A percentile compares a stretch with the other conserved stretches of the same genome.
phyloP scores from a whole-genome alignment of 2,888 invertebrate species.

The Micropterix aruncella region DNA sequence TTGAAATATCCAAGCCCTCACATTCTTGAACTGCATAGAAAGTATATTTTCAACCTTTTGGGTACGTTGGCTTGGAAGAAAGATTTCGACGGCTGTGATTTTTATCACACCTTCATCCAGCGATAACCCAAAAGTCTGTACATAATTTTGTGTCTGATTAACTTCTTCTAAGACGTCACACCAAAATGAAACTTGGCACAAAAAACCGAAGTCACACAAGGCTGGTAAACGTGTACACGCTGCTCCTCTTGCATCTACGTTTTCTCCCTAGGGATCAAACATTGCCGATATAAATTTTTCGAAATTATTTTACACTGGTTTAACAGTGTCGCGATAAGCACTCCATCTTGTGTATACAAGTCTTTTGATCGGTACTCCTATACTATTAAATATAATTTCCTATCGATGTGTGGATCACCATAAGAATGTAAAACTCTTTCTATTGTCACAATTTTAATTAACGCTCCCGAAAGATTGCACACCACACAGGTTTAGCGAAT shows the following conservation, averaged over 20 bases:
- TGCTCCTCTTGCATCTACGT: not conserved
- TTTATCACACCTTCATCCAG: not conserved
- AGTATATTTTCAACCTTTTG: not conserved
- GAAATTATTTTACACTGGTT: not conserved
- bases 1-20: no score
- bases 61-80: not conserved
- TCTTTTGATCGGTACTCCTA: not conserved
- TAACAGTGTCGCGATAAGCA: not conserved
- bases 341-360: not conserved
- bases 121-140: not conserved
- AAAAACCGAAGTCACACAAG: not conserved
- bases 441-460: not conserved
- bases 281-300: not conserved
- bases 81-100: no score
- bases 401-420: not conserved
- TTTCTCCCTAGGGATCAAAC: not conserved
- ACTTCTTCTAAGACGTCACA: conserved; percentile 1
- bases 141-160: not conserved
- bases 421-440: not conserved
- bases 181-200: not conserved
- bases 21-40: not conserved
- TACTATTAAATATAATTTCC: not conserved
- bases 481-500: not conserved
- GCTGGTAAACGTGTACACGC: not conserved
- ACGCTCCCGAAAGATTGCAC: not conserved